Evolutionary conservation across 1,140 invertebrate species (phyloP).

Genomic region (Helicoverpa armigera): DNA sequence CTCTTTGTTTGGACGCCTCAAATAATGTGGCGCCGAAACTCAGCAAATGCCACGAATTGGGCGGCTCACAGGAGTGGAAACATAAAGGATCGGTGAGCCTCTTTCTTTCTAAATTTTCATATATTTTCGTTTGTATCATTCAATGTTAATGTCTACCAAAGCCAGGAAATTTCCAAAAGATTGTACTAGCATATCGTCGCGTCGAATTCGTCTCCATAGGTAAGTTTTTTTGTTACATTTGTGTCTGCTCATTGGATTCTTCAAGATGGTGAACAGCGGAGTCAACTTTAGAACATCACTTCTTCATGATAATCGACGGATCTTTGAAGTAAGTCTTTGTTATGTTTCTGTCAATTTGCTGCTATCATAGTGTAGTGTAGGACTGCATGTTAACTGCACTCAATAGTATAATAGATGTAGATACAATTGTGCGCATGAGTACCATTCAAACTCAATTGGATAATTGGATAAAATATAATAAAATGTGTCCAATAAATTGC

Average conservation of each 20-base stretch:
- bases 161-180: no score
- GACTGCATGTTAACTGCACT: not conserved
- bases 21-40: slow-evolving; percentile 89
- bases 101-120: slow-evolving; percentile 15
- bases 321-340: slow-evolving; percentile 2
- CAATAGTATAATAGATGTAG: slow-evolving; percentile 1
- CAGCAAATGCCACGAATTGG: slow-evolving; percentile 97
- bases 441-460: slow-evolving; percentile 8
- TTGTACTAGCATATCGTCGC: no score
- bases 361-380: not conserved
- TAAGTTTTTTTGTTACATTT: no score
- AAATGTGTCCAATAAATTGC: slow-evolving; percentile 6
- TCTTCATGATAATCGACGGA: no score
- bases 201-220: no score
- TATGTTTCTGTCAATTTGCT: not conserved
- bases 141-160: no score
- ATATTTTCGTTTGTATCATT: not conserved
- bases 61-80: slow-evolving; percentile 96
- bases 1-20: slow-evolving; percentile 94
- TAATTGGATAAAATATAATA: slow-evolving; percentile 22
- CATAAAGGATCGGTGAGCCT: slow-evolving; percentile 89
- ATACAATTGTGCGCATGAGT: slow-evolving; percentile 24
- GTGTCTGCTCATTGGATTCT: no score
- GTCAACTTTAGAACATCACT: no score
- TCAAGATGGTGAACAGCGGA: no score